Evolutionary conservation across 2,113 vertebrate species (phyloP), one percentile per base, ranked within the genome.

Genomic region (Dipodomys spectabilis): DNA sequence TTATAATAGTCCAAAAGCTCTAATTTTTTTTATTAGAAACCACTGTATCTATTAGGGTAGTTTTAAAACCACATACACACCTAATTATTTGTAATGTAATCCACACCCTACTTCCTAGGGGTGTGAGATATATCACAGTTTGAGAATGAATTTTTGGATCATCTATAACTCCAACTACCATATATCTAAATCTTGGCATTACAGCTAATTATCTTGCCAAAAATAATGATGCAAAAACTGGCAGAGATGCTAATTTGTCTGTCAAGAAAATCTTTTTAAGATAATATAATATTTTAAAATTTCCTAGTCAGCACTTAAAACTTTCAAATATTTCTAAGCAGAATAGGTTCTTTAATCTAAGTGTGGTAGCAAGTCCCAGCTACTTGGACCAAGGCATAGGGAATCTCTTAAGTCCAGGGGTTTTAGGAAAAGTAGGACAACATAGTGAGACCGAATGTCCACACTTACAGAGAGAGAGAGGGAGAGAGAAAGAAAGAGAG

Each of bases 181-280:
- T 95, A 71, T 86, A 96, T 92, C 93, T 96, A 83, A 93, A 96
- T 92, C 57, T 94, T 97, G 95, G 96, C 97, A 96, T 95, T 92
- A 96, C 81, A 96, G 39, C 49, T 93, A 92, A 96, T 87, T 95
- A 97, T 94, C 91, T 86, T 97, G 97, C 97, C 97, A 97, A 97
- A 97, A 96, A 95, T 96, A 96, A 96, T 97, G 94, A 97, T 97
- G 91, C 88, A 96, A 96, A 97, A 97, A 95, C 77, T 97, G 96
- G 96, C 96, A 96, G 86, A 94, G 86, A 71, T 91, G 71, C 92
- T 96, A 85, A 94, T 96, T 97, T 96, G 96, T 95, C 96, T 97
- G 95, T 94, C 97, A 97, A 96, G 95, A 95, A 96, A 95, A 93
- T 89, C 86, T 96, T 97, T 96, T 96, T 32, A 84, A 95, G 84